Evolutionary conservation across 2,888 invertebrate genomes (phyloP).

Genomic region (Eupithecia subumbrata): DNA sequence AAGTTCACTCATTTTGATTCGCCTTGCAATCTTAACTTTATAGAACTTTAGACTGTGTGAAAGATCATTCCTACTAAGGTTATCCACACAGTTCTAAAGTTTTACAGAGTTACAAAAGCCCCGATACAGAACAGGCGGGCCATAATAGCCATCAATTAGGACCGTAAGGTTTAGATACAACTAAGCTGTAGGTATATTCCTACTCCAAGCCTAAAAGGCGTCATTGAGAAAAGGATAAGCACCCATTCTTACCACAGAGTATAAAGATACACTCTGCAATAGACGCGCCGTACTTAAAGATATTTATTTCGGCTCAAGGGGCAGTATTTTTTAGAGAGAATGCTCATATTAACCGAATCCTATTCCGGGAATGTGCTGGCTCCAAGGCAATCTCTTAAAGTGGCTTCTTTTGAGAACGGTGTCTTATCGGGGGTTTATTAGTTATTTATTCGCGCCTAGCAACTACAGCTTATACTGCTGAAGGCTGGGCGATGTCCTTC

Average conservation of each 20-base stretch:
- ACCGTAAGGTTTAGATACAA: neutral
- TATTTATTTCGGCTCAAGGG: constrained; percentile 71
- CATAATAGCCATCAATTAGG: neutral
- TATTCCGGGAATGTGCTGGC: constrained; percentile 58
- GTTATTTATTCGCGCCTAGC: constrained; percentile 72
- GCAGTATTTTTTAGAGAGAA: constrained; percentile 65
- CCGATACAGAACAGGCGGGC: neutral
- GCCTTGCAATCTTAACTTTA: neutral
- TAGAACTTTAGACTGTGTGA: neutral
- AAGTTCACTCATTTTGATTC: neutral
- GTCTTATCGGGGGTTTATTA: constrained; percentile 75
- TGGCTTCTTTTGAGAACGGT: constrained; percentile 62
- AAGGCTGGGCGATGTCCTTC: constrained; percentile 56
- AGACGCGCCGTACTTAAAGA: constrained; percentile 61
- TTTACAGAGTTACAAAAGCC: neutral
- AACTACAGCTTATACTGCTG: constrained; percentile 23
- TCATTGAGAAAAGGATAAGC: constrained; percentile 30
- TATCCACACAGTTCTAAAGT: constrained; percentile 1
- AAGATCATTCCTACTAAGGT: neutral
- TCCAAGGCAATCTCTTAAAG: constrained; percentile 78
- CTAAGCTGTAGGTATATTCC: neutral
- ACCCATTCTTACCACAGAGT: constrained; percentile 43
- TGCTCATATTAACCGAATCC: constrained; percentile 72
- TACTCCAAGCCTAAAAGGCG: constrained; percentile 12
- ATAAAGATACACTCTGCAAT: constrained; percentile 46